Evolutionary conservation across 2,113 vertebrate species (phyloP).

Genomic region (Ailuropoda melanoleuca): DNA sequence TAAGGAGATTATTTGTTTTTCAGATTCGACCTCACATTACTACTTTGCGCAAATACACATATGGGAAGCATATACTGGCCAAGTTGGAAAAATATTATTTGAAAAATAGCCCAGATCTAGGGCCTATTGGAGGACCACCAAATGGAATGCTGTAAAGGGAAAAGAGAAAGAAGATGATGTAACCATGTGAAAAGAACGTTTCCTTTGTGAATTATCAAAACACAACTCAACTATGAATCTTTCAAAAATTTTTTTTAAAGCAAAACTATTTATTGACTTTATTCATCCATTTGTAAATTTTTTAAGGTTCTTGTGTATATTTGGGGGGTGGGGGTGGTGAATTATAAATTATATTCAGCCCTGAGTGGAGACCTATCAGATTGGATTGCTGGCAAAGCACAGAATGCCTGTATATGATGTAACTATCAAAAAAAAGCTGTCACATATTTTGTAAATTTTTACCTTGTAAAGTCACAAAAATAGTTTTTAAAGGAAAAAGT

Average conservation of each 20-base stretch:
- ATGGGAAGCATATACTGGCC: slow-evolving; percentile 98
- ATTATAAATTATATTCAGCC: slow-evolving; percentile 86
- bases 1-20: slow-evolving; percentile 58
- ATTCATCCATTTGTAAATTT: slow-evolving; percentile 90
- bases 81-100: slow-evolving; percentile 99
- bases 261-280: slow-evolving; percentile 90
- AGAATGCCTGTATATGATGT: slow-evolving; percentile 96
- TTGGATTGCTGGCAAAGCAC: slow-evolving; percentile 92
- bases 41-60: slow-evolving; percentile 98
- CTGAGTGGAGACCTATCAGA: slow-evolving; percentile 87
- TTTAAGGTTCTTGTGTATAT: slow-evolving; percentile 90
- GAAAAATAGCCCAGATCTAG: slow-evolving; percentile 97
- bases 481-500: slow-evolving; percentile 97
- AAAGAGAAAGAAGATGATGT: slow-evolving; percentile 26
- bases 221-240: slow-evolving; percentile 90
- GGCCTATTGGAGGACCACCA: slow-evolving; percentile 95
- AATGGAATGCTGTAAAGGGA: slow-evolving; percentile 94
- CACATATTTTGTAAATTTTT: slow-evolving; percentile 99
- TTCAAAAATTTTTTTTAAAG: slow-evolving; percentile 85
- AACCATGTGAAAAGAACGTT: slow-evolving; percentile 67
- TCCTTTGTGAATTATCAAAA: slow-evolving; percentile 91
- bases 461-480: slow-evolving; percentile 98
- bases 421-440: slow-evolving; percentile 93
- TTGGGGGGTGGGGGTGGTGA: slow-evolving; percentile 83
- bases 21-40: slow-evolving; percentile 99